Evolutionary conservation across 2,888 invertebrate genomes (phyloP).

Genomic region (Caenorhabditis doughertyi): DNA sequence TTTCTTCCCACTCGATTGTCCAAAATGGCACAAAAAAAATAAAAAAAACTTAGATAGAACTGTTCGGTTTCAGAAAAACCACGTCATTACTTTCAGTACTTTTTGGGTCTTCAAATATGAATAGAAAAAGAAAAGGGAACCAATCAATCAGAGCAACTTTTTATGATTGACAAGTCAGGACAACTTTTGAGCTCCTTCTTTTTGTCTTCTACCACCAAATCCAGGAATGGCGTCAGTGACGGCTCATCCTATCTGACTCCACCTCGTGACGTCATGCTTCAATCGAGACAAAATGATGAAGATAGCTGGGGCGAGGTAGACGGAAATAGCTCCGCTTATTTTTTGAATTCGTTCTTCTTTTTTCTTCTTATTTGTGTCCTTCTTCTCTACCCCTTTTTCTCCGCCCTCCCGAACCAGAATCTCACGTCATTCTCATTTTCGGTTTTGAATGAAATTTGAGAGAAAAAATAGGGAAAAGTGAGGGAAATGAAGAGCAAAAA

Average conservation of each 20-base stretch:
- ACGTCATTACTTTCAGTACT: not conserved
- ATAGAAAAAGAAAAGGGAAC: not conserved
- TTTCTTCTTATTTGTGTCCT: constrained; percentile 30
- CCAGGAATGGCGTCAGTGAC: constrained; percentile 25
- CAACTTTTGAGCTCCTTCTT: not conserved
- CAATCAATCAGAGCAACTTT: constrained; percentile 23
- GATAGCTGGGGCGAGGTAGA: not conserved
- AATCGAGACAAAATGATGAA: constrained; percentile 44
- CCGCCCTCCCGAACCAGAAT: constrained; percentile 21
- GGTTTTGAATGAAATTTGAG: constrained; percentile 47
- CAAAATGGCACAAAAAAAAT: constrained; percentile 22
- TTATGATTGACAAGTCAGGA: constrained; percentile 24
- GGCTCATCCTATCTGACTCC: constrained; percentile 35
- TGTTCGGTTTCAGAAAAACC: not conserved
- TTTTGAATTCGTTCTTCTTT: constrained; percentile 49
- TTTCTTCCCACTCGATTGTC: constrained; percentile 15
- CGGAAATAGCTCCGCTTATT: constrained; percentile 53
- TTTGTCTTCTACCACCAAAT: constrained; percentile 24
- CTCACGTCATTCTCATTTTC: constrained; percentile 52
- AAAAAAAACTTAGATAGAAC: not conserved
- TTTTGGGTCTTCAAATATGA: constrained; percentile 2
- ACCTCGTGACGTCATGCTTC: constrained; percentile 47
- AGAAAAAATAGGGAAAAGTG: constrained; percentile 27
- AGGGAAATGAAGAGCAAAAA: constrained; percentile 17
- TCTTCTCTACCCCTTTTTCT: not conserved